phyloP scores from a whole-genome alignment of 1,140 invertebrate species.

The Macrobrachium rosenbergii region DNA sequence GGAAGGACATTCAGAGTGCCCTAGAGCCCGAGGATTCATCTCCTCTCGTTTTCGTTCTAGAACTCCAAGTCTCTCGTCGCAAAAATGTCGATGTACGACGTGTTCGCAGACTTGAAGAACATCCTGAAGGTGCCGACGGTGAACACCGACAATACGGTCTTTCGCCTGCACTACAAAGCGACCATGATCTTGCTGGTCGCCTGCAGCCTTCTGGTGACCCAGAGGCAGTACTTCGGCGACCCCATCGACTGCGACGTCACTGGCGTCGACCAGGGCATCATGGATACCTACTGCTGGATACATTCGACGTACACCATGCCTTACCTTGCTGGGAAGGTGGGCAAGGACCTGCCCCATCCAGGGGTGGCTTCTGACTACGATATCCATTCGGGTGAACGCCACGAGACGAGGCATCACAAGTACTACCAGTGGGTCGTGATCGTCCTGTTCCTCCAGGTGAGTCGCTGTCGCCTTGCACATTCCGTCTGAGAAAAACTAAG shows the following conservation, averaged over 20 bases:
- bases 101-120: slow-evolving; percentile 91
- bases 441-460: slow-evolving; percentile 74
- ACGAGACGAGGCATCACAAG: slow-evolving; percentile 88
- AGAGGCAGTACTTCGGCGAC: slow-evolving; percentile 93
- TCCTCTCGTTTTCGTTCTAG: slow-evolving; percentile 82
- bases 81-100: slow-evolving; percentile 85
- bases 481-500: slow-evolving; percentile 78
- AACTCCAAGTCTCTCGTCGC: slow-evolving; percentile 83
- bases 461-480: slow-evolving; percentile 24
- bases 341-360: slow-evolving; percentile 75
- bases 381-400: slow-evolving; percentile 75
- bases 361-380: slow-evolving; percentile 72
- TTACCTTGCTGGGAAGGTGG: slow-evolving; percentile 78
- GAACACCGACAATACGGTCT: slow-evolving; percentile 95
- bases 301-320: slow-evolving; percentile 93
- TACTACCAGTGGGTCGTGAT: slow-evolving; percentile 98
- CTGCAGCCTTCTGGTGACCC: slow-evolving; percentile 92
- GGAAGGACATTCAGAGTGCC: background rate
- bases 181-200: slow-evolving; percentile 91
- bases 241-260: slow-evolving; percentile 95
- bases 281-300: slow-evolving; percentile 97
- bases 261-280: slow-evolving; percentile 85
- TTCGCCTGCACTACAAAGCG: slow-evolving; percentile 93
- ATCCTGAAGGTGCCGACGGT: slow-evolving; percentile 90
- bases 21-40: background rate